Evolutionary conservation across 2,113 vertebrate species (phyloP), one percentile per base, ranked within the genome.

Genomic region (Spizaetus ornatus): DNA sequence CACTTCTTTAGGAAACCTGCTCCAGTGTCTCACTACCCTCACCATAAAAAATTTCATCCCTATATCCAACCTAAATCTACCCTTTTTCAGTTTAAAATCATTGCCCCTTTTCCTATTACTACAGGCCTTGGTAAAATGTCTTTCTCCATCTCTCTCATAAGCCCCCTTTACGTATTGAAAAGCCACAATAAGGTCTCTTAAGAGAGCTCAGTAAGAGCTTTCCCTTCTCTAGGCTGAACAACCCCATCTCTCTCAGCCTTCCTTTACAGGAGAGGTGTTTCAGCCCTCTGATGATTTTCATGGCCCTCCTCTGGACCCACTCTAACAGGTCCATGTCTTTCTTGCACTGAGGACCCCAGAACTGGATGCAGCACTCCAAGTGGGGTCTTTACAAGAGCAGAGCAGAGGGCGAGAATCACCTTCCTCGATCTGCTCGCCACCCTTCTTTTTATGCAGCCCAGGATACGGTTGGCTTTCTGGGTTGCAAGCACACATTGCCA

Each of bases 11-110:
- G 50, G 45, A 11, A 59, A 65, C 18, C 25, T 29, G 1, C 26
- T n/a, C 45, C 45, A 47, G 3, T 50, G 40, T 22, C 36, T 86
- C n/a, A 58, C 18, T 34, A 56, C 4, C 2, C 4, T 29, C 20
- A 21, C 1, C 0, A 0, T 17, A 42, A 67, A 26, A 32, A 53
- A 23, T 16, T 13, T 40, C 19, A 40, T 45, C 13, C 16, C 7
- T 29, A 26, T 11, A 21, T 43, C 38, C 9, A 52, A 9, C 21
- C 13, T 38, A n/a, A 38, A 45, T 38, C 27, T 73, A 40, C 14
- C 3, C 3, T n/a, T 10, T 84, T 70, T 43, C 42, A 50, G 13
- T 73, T 43, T 72, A 43, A 79, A 50, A 50, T 13, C 11, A 23
- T 56, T 48, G 1, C 2, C 26, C 42, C 42, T 65, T 42, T 23